Conservation (phyloP, 2,888 invertebrate genomes). For the Thera britannica region DNA sequence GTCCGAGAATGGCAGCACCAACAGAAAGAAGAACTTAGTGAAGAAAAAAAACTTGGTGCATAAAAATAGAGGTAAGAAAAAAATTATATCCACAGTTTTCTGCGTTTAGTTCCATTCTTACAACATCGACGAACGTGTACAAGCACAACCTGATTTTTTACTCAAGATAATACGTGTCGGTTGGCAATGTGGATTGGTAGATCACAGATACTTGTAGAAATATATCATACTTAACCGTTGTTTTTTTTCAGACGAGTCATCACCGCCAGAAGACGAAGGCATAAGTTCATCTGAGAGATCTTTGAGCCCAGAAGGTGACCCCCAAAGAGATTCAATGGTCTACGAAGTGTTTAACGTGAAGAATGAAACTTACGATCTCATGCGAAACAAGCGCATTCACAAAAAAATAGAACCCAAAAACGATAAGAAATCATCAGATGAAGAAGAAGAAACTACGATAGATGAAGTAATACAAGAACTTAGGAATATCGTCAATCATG, state of each 20-base stretch:
- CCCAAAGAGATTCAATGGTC: conserved; percentile 85
- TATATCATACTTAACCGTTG: background rate
- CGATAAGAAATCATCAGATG: conserved; percentile 80
- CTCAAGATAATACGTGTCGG: too few relatives aligned
- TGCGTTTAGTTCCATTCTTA: too few relatives aligned
- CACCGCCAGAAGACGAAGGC: conserved; percentile 94
- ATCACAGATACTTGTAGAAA: too few relatives aligned
- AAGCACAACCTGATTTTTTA: too few relatives aligned
- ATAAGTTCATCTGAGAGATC: conserved; percentile 94
- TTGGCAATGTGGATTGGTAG: too few relatives aligned
- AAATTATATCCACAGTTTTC: too few relatives aligned
- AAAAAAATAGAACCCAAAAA: conserved; percentile 71
- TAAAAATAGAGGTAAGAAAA: conserved; percentile 73
- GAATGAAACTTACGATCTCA: conserved; percentile 82
- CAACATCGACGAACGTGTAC: too few relatives aligned
- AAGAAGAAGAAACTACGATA: conserved; percentile 92
- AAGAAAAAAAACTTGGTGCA: conserved; percentile 77
- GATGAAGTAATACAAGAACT: conserved; percentile 95
- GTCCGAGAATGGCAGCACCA: conserved; percentile 80
- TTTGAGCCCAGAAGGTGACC: conserved; percentile 89
- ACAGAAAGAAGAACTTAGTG: conserved; percentile 78
- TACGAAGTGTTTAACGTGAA: conserved; percentile 86
- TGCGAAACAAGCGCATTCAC: conserved; percentile 74
- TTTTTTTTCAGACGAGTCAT: conserved; percentile 84
- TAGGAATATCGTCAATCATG: conserved; percentile 93